phyloP scores from a whole-genome alignment of 1,140 invertebrate genomes.

The Scaptomyza hsui region DNA sequence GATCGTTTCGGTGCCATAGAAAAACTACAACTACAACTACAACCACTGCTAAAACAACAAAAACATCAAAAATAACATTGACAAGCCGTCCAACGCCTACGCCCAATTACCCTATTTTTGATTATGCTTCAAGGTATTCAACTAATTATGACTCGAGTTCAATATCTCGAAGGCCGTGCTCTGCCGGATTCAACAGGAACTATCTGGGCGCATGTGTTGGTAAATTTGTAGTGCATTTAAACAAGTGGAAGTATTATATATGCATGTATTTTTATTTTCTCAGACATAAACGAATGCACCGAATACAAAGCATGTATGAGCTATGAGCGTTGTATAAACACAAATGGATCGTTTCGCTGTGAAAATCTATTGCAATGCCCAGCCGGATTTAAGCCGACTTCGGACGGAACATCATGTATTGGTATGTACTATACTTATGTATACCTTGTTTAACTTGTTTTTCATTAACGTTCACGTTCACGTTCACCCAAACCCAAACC shows the following conservation, averaged over 20 bases:
- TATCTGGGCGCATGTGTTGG: slow-evolving; percentile 74
- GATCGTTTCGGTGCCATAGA: slow-evolving; percentile 77
- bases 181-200: slow-evolving; percentile 70
- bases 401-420: slow-evolving; percentile 83
- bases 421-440: slow-evolving; percentile 62
- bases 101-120: background rate
- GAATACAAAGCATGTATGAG: slow-evolving; percentile 79
- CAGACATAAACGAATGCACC: slow-evolving; percentile 85
- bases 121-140: slow-evolving; percentile 17
- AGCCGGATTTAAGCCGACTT: slow-evolving; percentile 84
- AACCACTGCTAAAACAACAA: slow-evolving; percentile 37
- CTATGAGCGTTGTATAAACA: slow-evolving; percentile 85
- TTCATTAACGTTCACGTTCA: no score
- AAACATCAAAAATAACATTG: slow-evolving; percentile 9
- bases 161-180: slow-evolving; percentile 41
- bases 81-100: no score
- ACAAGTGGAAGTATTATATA: no score
- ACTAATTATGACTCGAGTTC: background rate
- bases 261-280: slow-evolving; percentile 2
- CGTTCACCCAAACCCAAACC: no score
- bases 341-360: slow-evolving; percentile 86
- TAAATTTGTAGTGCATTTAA: slow-evolving; percentile 32
- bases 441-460: background rate
- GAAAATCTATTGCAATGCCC: slow-evolving; percentile 84
- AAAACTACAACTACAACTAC: slow-evolving; percentile 52